Evolutionary conservation across 2,113 vertebrate genomes (phyloP).

Genomic region (Pterocles gutturalis): DNA sequence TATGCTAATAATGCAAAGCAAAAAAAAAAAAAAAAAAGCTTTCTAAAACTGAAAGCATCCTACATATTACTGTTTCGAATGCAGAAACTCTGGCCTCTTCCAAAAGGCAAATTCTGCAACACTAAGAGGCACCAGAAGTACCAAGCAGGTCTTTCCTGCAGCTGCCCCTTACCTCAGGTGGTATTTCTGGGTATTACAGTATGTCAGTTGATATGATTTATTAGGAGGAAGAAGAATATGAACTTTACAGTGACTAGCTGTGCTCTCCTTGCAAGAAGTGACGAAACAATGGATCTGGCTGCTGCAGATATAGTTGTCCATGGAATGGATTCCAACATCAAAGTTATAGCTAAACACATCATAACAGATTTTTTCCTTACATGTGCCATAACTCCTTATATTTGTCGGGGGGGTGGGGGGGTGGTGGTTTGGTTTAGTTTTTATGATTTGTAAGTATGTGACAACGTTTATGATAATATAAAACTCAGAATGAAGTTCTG

Average conservation of each 20-base stretch:
- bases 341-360: background rate
- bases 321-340: background rate
- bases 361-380: background rate
- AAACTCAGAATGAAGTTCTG: conserved; percentile 42
- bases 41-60: background rate
- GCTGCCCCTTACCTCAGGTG: background rate
- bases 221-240: background rate
- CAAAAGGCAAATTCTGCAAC: background rate
- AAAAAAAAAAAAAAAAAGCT: background rate
- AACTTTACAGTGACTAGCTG: background rate
- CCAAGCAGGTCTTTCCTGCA: background rate
- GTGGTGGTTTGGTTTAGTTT: background rate
- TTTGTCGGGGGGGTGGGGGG: background rate
- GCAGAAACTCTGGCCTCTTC: background rate
- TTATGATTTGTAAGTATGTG: conserved; percentile 57
- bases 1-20: background rate
- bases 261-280: background rate
- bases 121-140: background rate
- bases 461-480: conserved; percentile 42
- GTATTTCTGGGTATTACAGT: background rate
- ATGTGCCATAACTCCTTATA: background rate
- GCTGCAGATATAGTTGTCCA: background rate
- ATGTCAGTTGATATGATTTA: background rate
- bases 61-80: background rate
- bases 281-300: fast-evolving